These are phyloP conservation scores for Trichopria drosophilae DNA, from an alignment of 2,888 invertebrate species.

Conservation along the genomic window DNA sequence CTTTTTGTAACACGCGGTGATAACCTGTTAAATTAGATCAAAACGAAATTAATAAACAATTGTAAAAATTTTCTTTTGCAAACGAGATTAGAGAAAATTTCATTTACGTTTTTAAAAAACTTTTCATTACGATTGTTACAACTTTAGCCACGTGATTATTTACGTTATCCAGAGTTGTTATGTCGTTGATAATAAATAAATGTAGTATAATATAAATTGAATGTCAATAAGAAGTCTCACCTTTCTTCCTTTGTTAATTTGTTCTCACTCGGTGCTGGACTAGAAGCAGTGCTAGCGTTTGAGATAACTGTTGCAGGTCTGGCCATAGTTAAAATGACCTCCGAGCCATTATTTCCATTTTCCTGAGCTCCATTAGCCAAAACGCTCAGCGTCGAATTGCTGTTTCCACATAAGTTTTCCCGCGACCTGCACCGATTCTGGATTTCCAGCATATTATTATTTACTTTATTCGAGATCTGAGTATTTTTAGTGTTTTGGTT, in stretches of 20 bases:
- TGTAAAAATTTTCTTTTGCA: not conserved
- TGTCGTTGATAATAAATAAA: no score
- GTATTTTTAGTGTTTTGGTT: constrained; percentile 51
- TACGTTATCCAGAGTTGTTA: no score
- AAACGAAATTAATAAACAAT: not conserved
- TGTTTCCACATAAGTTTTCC: constrained; percentile 56
- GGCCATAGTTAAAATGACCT: constrained; percentile 68
- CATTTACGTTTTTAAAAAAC: not conserved
- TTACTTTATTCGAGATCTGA: constrained; percentile 55
- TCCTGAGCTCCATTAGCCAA: constrained; percentile 50
- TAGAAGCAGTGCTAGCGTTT: constrained; percentile 65
- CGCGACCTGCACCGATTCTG: constrained; percentile 56
- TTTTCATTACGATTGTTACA: not conserved
- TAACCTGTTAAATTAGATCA: constrained; percentile 42
- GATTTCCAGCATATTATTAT: constrained; percentile 53
- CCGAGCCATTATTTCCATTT: constrained; percentile 56
- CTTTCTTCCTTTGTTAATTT: constrained; percentile 64
- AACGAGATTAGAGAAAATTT: not conserved
- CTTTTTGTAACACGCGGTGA: constrained; percentile 57
- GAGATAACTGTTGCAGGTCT: constrained; percentile 70
- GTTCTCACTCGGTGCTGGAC: constrained; percentile 63
- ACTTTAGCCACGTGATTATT: not conserved
- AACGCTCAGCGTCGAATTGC: constrained; percentile 51
- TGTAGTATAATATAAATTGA: no score
- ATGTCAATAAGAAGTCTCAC: constrained; percentile 40